Evolutionary conservation across 2,113 vertebrate genomes (phyloP).

Genomic region (Chloropsis cyanopogon): DNA sequence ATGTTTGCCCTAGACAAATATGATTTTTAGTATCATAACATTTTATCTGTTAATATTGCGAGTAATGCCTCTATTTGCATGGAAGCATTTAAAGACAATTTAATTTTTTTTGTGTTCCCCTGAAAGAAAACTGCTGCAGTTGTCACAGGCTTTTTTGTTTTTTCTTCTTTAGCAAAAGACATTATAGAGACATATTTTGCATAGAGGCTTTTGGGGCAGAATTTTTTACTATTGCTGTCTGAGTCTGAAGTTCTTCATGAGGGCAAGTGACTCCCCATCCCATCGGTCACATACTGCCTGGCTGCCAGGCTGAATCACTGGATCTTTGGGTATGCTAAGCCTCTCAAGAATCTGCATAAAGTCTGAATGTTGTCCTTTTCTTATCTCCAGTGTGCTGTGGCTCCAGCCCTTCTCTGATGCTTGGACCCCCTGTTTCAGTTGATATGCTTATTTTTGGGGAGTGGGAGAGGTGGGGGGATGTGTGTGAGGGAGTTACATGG

Average conservation of each 20-base stretch:
- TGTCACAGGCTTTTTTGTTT: neutral
- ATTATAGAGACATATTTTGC: neutral
- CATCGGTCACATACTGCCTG: rapidly evolving
- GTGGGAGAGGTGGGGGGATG: neutral
- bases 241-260: neutral
- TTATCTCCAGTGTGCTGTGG: neutral
- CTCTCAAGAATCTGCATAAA: neutral
- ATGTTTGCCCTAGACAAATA: neutral
- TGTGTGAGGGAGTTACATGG: neutral
- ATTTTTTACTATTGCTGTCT: neutral
- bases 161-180: neutral
- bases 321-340: neutral
- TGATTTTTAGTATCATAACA: neutral
- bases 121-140: neutral
- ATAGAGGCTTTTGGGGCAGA: neutral
- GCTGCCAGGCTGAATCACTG: neutral
- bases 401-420: neutral
- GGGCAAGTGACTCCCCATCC: rapidly evolving
- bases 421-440: neutral
- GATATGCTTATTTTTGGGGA: rapidly evolving
- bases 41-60: neutral
- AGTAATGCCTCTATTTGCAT: neutral
- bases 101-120: neutral
- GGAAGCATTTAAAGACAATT: neutral
- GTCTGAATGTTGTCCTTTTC: neutral